Conservation (phyloP, 2,113 vertebrate genomes). For the Cynopterus brachyotis region DNA sequence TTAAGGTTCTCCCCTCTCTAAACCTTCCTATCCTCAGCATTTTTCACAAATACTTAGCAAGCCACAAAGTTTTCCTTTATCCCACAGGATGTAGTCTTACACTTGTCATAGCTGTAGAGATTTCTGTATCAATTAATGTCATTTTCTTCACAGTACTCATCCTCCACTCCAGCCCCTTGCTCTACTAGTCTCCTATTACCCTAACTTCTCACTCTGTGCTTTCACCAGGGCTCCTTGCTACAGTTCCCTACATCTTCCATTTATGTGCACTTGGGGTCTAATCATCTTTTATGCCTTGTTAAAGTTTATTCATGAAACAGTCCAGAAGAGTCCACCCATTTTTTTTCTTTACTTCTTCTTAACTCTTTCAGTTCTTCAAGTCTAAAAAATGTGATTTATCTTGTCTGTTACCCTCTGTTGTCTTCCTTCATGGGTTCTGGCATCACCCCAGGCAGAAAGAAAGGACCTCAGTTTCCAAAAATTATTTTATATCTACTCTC, state of each 20-base stretch:
- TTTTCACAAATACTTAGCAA: background rate
- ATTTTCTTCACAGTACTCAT: background rate
- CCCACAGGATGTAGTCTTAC: background rate
- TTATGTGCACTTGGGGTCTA: background rate
- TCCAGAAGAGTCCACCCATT: background rate
- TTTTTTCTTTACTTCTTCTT: background rate
- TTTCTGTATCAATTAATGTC: background rate
- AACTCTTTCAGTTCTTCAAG: background rate
- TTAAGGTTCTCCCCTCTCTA: background rate
- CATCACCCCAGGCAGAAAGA: background rate
- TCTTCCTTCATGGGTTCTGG: background rate
- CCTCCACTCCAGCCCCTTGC: background rate
- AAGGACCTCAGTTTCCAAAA: slow-evolving; percentile 38
- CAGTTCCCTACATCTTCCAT: background rate
- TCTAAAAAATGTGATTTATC: background rate
- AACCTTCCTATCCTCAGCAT: background rate
- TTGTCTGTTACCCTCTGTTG: background rate
- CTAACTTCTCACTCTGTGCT: background rate
- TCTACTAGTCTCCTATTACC: background rate
- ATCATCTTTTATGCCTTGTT: background rate
- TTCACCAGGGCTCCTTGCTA: background rate
- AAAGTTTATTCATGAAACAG: background rate
- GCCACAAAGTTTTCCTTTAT: background rate
- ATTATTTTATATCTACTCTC: background rate
- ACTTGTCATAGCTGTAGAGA: rapidly evolving